Percentiles rank a stretch among this genome's conserved stretches.
These are phyloP conservation scores for Spinibarbus caldwelli DNA, from an alignment of 2,797 vertebrate species.

Conservation along the genomic window DNA sequence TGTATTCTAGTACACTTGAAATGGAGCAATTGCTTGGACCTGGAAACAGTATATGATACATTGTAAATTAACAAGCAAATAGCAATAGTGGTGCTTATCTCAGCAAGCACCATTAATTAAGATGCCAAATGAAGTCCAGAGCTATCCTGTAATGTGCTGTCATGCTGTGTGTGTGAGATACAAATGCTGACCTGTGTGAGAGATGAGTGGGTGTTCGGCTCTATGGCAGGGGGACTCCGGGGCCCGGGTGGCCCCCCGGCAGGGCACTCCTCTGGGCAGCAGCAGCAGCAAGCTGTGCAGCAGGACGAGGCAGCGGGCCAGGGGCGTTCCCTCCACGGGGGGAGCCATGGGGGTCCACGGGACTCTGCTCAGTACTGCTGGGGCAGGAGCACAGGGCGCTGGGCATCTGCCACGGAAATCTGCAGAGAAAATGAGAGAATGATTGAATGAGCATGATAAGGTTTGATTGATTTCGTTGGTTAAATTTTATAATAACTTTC, in stretches of 20 bases:
- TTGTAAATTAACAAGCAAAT: not conserved
- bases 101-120: constrained; percentile 23
- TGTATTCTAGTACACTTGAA: not conserved
- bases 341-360: constrained; percentile 78
- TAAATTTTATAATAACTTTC: constrained; percentile 4
- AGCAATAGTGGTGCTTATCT: not conserved
- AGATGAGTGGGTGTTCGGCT: constrained; percentile 86
- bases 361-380: constrained; percentile 76
- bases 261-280: constrained; percentile 67
- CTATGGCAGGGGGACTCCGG: constrained; percentile 84
- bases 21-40: not conserved
- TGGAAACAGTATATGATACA: not conserved
- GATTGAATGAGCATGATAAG: constrained; percentile 3
- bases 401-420: constrained; percentile 74
- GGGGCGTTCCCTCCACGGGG: constrained; percentile 71
- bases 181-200: constrained; percentile 84
- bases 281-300: constrained; percentile 84
- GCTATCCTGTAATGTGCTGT: not conserved
- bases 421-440: constrained; percentile 30
- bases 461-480: not conserved
- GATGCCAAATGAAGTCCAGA: not conserved
- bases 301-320: constrained; percentile 81
- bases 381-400: constrained; percentile 75
- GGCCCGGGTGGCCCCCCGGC: constrained; percentile 71
- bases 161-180: not conserved